A percentile compares a stretch with the other conserved stretches of the same genome.
phyloP scores from a whole-genome alignment of 2,888 invertebrate genomes.

The Euzophera pinguis region DNA sequence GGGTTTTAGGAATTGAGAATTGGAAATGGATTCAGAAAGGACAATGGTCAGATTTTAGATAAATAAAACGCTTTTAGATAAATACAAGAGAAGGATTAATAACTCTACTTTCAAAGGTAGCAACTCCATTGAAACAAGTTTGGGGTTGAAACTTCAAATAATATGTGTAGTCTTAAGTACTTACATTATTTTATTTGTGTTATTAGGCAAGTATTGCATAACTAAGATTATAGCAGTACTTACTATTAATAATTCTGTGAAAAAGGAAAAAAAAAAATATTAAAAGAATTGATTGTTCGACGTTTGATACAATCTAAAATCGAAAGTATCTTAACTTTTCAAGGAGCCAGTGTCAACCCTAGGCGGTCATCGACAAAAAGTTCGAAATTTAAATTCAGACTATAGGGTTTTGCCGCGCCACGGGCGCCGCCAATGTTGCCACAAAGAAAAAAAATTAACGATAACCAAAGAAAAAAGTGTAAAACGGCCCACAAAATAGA shows the following conservation, averaged over 20 bases:
- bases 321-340: slow-evolving; percentile 1
- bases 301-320: not conserved
- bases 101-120: slow-evolving; percentile 36
- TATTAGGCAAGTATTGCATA: too few species aligned
- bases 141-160: not conserved
- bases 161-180: too few species aligned
- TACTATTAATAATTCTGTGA: too few species aligned
- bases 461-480: slow-evolving; percentile 61
- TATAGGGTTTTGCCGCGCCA: slow-evolving; percentile 66
- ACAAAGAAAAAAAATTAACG: slow-evolving; percentile 56
- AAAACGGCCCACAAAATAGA: slow-evolving; percentile 68
- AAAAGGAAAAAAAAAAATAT: too few species aligned
- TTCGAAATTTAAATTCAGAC: slow-evolving; percentile 56
- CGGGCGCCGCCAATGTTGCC: slow-evolving; percentile 63
- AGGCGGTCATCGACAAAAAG: slow-evolving; percentile 25
- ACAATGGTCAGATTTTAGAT: slow-evolving; percentile 37
- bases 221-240: too few species aligned
- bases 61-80: slow-evolving; percentile 65
- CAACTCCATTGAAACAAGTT: not conserved
- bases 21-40: slow-evolving; percentile 31
- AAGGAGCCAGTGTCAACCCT: slow-evolving; percentile 13
- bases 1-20: slow-evolving; percentile 31
- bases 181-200: too few species aligned
- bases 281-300: too few species aligned
- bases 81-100: slow-evolving; percentile 65